Evolutionary conservation across 2,113 vertebrate species (phyloP).

Genomic region (Pomatostomus ruficeps): DNA sequence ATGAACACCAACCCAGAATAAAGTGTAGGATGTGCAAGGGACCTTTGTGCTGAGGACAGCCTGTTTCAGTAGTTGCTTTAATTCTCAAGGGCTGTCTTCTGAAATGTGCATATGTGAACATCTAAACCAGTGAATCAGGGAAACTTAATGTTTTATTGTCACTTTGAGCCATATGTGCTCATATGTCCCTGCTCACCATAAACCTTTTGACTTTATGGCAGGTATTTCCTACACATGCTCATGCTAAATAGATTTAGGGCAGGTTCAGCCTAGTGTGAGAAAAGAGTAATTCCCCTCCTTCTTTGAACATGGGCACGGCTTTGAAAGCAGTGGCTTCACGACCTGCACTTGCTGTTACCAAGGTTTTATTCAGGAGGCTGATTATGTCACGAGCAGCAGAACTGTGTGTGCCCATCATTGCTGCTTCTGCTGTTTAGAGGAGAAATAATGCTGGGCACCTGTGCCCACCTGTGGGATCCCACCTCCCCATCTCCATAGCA

Average conservation of each 20-base stretch:
- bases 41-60: neutral
- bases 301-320: neutral
- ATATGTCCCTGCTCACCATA: neutral
- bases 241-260: neutral
- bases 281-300: neutral
- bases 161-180: neutral
- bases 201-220: neutral
- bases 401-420: neutral
- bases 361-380: neutral
- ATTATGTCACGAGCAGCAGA: rapidly evolving
- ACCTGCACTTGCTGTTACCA: neutral
- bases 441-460: neutral
- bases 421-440: neutral
- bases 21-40: neutral
- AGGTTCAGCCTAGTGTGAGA: neutral
- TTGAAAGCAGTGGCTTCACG: neutral
- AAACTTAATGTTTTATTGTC: neutral
- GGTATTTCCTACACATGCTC: neutral
- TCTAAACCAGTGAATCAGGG: neutral
- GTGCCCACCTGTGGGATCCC: neutral
- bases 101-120: neutral
- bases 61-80: neutral
- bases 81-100: neutral
- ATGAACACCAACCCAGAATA: neutral
- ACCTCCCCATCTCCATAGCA: neutral